Base-by-base conservation (phyloP, 2,888 invertebrate species). In the Drosophila flavopinicola region DNA sequence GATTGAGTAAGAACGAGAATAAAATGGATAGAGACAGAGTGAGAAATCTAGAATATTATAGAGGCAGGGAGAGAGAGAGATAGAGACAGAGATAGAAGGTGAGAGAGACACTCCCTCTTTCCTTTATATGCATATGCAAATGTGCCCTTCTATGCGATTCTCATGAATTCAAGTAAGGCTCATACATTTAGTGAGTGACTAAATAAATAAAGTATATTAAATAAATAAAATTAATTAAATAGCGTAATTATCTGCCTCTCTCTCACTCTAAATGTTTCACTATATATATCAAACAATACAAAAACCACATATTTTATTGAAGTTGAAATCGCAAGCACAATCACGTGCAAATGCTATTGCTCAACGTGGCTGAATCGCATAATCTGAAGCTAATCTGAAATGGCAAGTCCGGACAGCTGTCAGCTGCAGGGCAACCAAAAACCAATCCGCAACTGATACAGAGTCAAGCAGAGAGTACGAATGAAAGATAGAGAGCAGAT, bases 401-500 rank as follows among this genome's bases (percentile, higher is more conserved):
- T 23, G 48, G 48, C 45, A 45, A 20, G 32, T 48, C 53, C 11
- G 29, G 45, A 41, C 47, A 38, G 32, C 63, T 74, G 77, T 75
- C 78, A 73, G 53, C 20, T 56, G 69, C 73, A 76, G 64, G 27
- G 15, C 45, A 52, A n/a, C 37, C 13, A n/a, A 56, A 67, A 59
- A 30, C 37, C 45, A 71, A 61, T 57, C 23, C 25, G 61, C 53
- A 71, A 65, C 58, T 59, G 54, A 65, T 49, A 53, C 47, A 25
- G 9, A 1, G 17, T 1, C 1, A 13, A 17, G 10, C 6, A 24
- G 24, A 29, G 7, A 9, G 35, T n/a, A 15, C 2, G 7, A 32
- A 7, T 9, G 6, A 33, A 30, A 4, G 17, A 27, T 30, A 30
- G 11, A 27, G 11, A 27, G 6, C 33, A 29, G 11, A 20, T 20